Evolutionary conservation across 2,888 invertebrate genomes (phyloP), one percentile per base, ranked within the genome.

Genomic region (Lochmaea crataegi): DNA sequence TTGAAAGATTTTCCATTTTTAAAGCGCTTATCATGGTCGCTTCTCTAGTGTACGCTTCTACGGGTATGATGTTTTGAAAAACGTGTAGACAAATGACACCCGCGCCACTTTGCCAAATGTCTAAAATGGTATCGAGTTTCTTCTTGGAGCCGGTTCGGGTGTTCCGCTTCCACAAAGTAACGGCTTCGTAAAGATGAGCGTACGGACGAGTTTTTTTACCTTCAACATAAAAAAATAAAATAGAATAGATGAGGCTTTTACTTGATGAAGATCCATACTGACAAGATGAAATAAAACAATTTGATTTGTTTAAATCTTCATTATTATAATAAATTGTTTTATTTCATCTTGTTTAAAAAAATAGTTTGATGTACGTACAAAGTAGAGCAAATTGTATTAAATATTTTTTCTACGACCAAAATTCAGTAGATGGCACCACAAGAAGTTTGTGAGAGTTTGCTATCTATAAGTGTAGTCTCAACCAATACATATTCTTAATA

Each of bases 1-100:
- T 98, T 48, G 92, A 94, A 77, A 97, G 86, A 82, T 94, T 93
- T 0, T 89, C 85, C 5, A 95, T 81, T 0, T 94, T 94, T 9
- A 99, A 85, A 0, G 96, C 95, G 80, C 96, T 95, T 16, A 99
- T 97, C 91, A 99, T 97, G 11, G 95, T 92, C 0, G 98, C 98
- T 86, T 99, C 99, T 76, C 98, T 89, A 0, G 97, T 96, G 79
- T 94, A 96, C 0, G 99, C 98, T 85, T 99, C 99, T 0, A 93
- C 94, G 0, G 96, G 94, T 65, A 96, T 93, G 1, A 94, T 92
- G 85, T 97, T 96, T 82, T 96, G 96, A 85, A 96, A 98, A 60
- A 97, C 90, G 81, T 96, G 96, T 1, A 98, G 88, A 72, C 97
- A 96, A 0, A 98, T 91, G 0, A 99, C 97, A 0, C 98, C 98